Percentiles rank a stretch among this genome's conserved stretches.
Conservation (phyloP, 2,113 vertebrate species). For the Petroica traversi region DNA sequence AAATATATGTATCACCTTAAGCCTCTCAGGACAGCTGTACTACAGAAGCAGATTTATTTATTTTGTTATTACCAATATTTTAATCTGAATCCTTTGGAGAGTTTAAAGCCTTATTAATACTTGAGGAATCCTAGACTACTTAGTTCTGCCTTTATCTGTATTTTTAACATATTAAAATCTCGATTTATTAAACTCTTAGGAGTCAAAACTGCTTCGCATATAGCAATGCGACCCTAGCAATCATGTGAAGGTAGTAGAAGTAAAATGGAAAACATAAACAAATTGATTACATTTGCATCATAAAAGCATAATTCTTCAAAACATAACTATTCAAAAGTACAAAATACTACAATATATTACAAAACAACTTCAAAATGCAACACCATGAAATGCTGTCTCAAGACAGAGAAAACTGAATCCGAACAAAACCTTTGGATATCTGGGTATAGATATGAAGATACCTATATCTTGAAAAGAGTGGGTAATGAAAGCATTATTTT, state of each 20-base stretch:
- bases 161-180: background rate
- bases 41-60: background rate
- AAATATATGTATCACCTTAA: background rate
- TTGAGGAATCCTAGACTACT: background rate
- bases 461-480: background rate
- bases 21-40: background rate
- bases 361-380: background rate
- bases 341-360: background rate
- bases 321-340: background rate
- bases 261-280: background rate
- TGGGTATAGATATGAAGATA: background rate
- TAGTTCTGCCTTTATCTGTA: background rate
- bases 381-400: background rate
- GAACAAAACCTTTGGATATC: background rate
- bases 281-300: background rate
- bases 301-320: background rate
- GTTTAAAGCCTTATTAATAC: background rate
- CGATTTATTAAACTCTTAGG: background rate
- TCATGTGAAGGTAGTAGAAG: background rate
- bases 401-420: background rate
- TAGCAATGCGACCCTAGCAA: background rate
- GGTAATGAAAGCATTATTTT: background rate
- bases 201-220: background rate
- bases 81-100: background rate
- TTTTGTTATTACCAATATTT: background rate